Evolutionary conservation across 2,113 vertebrate genomes (phyloP).

Genomic region (Microcebus ravelobensis): DNA sequence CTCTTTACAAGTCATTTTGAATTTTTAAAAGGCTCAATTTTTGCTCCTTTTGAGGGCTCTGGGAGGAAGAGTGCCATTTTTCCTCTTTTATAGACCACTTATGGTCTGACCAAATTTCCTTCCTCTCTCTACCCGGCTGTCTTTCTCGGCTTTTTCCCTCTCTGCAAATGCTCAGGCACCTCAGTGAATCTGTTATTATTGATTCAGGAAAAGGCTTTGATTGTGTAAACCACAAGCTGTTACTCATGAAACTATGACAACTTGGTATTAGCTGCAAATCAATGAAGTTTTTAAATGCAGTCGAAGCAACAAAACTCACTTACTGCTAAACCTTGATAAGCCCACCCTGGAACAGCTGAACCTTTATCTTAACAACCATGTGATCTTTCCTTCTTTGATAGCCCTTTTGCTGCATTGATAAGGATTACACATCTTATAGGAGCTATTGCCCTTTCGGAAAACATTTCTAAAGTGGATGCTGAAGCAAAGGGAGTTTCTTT

Average conservation of each 20-base stretch:
- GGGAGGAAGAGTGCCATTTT: neutral
- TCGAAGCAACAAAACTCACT: slow-evolving; percentile 82
- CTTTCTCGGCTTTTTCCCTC: slow-evolving; percentile 36
- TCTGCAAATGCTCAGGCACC: slow-evolving; percentile 73
- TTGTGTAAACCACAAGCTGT: slow-evolving; percentile 84
- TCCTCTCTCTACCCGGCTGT: neutral
- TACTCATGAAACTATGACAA: slow-evolving; percentile 89
- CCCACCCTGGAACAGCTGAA: slow-evolving; percentile 79
- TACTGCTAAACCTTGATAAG: slow-evolving; percentile 85
- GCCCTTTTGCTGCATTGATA: slow-evolving; percentile 82
- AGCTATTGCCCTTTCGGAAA: slow-evolving; percentile 35
- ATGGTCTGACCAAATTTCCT: neutral
- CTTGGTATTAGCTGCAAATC: slow-evolving; percentile 89
- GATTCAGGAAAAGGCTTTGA: slow-evolving; percentile 88
- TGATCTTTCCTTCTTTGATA: slow-evolving; percentile 84
- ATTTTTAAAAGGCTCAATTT: neutral
- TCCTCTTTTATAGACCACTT: neutral
- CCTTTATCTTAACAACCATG: slow-evolving; percentile 87
- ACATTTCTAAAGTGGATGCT: slow-evolving; percentile 54
- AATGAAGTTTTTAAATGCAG: slow-evolving; percentile 88
- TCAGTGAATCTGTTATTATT: slow-evolving; percentile 84
- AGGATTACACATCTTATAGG: slow-evolving; percentile 78
- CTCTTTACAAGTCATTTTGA: neutral
- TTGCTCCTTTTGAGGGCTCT: neutral
- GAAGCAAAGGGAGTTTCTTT: slow-evolving; percentile 64